Evolutionary conservation across 2,888 invertebrate genomes (phyloP).

Genomic region (Tachina lurida): DNA sequence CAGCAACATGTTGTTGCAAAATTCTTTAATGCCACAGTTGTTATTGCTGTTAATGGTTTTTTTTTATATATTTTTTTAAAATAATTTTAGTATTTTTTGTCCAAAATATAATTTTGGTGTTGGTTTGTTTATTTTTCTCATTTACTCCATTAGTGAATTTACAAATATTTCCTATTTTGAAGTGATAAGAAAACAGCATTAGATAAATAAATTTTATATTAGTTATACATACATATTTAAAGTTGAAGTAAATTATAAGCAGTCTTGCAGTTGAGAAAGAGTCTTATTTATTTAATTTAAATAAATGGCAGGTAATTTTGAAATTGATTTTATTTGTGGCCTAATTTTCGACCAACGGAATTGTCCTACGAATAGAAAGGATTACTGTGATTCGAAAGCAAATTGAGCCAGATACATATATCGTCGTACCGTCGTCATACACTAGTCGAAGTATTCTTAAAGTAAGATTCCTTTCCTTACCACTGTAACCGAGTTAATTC

Average conservation of each 20-base stretch:
- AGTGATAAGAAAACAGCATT: slow-evolving; percentile 45
- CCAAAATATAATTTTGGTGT: neutral
- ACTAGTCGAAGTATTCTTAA: too few species aligned
- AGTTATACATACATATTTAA: neutral
- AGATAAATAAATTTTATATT: slow-evolving; percentile 41
- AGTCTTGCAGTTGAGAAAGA: neutral
- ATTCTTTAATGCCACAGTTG: slow-evolving; percentile 35
- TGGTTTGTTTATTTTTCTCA: slow-evolving; percentile 27
- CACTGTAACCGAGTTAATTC: too few species aligned
- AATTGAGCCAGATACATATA: neutral
- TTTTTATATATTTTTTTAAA: neutral
- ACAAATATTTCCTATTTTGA: slow-evolving; percentile 32
- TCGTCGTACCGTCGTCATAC: too few species aligned
- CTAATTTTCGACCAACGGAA: slow-evolving; percentile 10
- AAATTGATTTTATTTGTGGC: slow-evolving; percentile 24
- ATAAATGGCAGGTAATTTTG: slow-evolving; percentile 26
- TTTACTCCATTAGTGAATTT: slow-evolving; percentile 44
- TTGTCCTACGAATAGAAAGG: neutral
- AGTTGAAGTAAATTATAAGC: slow-evolving; percentile 5
- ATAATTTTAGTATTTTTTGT: neutral
- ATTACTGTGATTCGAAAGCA: neutral
- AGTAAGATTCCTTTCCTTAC: too few species aligned
- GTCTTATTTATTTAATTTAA: slow-evolving; percentile 23
- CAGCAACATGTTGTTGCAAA: slow-evolving; percentile 60
- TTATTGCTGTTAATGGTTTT: slow-evolving; percentile 28